Evolutionary conservation across 2,797 vertebrate genomes (phyloP), one percentile per base, ranked within the genome.

Genomic region (Thalassophryne amazonica): DNA sequence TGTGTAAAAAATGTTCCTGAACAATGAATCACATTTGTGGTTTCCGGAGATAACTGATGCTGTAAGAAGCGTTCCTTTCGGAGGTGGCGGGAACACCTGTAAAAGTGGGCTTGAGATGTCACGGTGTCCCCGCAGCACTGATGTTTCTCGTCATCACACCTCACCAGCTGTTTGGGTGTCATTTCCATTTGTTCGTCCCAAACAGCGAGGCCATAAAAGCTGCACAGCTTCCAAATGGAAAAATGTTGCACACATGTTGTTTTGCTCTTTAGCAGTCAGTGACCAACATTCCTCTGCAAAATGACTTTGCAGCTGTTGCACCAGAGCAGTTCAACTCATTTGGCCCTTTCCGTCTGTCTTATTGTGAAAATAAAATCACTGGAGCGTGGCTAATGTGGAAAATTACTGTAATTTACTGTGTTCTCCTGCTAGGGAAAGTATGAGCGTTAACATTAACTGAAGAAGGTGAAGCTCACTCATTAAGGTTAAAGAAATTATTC

Each of bases 171-270:
- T 69, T 71, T 63, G 30, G 28, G 41, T 62, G 65, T 62, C 58
- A 50, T 69, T 81, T 55, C 34, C 24, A 35, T 62, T 73, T 49
- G 65, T 55, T 57, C 29, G 27, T 63, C 27, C 58, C 30, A 34
- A 55, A 72, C 49, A 70, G 74, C 46, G 50, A 21, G 1, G 57
- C 11, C 17, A n/a, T 36, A 42, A 37, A 49, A 31, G 51, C 38
- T 71, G 47, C 56, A 76, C 78, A 75, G 56, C 52, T 50, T 62
- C 63, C 32, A 60, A 66, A 62, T 60, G 57, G 50, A 71, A 72
- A 57, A 59, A 58, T 63, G 38, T 60, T 65, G 73, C 75, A 72
- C 73, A 65, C 70, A 72, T 76, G 65, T 79, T 76, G 54, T 66
- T 79, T 73, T 63, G 48, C 36, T 56, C 55, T 50, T 64, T n/a